A percentile compares a stretch with the other conserved stretches of the same genome.
These are phyloP conservation scores for Drosophila repletoides DNA, from an alignment of 1,140 invertebrate species.

Conservation along the genomic window DNA sequence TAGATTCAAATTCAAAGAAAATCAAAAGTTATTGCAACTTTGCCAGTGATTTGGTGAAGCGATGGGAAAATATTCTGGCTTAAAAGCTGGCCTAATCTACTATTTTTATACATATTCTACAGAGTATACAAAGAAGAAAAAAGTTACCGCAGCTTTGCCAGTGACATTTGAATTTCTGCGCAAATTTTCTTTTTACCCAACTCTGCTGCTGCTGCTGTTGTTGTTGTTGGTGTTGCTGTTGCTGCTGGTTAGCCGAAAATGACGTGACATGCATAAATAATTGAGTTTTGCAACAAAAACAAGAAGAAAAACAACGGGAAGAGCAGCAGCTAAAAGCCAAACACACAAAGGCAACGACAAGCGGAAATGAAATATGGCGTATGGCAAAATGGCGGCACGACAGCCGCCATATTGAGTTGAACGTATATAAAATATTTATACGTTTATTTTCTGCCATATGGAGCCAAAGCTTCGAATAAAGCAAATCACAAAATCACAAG, in stretches of 20 bases:
- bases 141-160: slow-evolving; percentile 38
- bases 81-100: too few relatives aligned
- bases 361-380: slow-evolving; percentile 72
- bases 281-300: slow-evolving; percentile 59
- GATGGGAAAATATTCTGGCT: too few relatives aligned
- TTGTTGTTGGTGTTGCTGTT: slow-evolving; percentile 11
- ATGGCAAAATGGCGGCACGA: slow-evolving; percentile 68
- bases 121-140: slow-evolving; percentile 7
- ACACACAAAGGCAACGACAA: slow-evolving; percentile 45
- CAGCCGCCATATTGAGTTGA: slow-evolving; percentile 53
- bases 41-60: too few relatives aligned
- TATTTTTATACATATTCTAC: too few relatives aligned
- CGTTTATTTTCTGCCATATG: slow-evolving; percentile 51
- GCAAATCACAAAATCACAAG: slow-evolving; percentile 5
- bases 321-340: too few relatives aligned
- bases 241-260: slow-evolving; percentile 51
- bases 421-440: slow-evolving; percentile 62
- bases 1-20: too few relatives aligned
- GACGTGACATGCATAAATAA: slow-evolving; percentile 75
- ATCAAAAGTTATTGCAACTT: too few relatives aligned
- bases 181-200: slow-evolving; percentile 49
- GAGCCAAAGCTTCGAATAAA: slow-evolving; percentile 1
- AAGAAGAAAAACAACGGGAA: slow-evolving; percentile 17
- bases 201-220: slow-evolving; percentile 18
- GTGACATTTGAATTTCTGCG: slow-evolving; percentile 64